Evolutionary conservation across 2,888 invertebrate genomes (phyloP).

Genomic region (Hipparchia sbordonii): DNA sequence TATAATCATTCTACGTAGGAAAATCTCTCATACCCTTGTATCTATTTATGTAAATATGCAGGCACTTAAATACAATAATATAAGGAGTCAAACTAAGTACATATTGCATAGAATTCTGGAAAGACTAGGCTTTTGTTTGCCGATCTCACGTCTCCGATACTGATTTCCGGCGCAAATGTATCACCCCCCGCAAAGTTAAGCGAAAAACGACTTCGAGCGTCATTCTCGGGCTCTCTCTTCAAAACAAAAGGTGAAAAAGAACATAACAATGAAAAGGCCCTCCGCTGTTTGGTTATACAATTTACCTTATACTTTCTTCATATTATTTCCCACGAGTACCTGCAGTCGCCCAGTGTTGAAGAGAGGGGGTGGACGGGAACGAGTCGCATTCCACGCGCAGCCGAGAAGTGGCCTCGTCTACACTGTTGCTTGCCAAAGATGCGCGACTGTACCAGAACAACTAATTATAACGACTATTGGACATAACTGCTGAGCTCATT

Average conservation of each 20-base stretch:
- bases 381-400: slow-evolving; percentile 54
- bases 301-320: slow-evolving; percentile 43
- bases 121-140: slow-evolving; percentile 56
- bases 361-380: slow-evolving; percentile 46
- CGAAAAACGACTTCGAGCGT: slow-evolving; percentile 16
- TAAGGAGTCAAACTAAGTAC: not conserved
- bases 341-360: slow-evolving; percentile 39
- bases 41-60: not conserved
- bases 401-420: slow-evolving; percentile 42
- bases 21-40: not conserved
- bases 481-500: slow-evolving; percentile 26
- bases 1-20: not conserved
- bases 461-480: slow-evolving; percentile 41
- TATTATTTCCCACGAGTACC: slow-evolving; percentile 52
- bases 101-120: not conserved
- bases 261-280: slow-evolving; percentile 30
- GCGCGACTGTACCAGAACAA: slow-evolving; percentile 43
- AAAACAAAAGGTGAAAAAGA: slow-evolving; percentile 23
- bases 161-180: slow-evolving; percentile 62
- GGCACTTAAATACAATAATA: not conserved
- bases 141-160: slow-evolving; percentile 64
- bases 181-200: slow-evolving; percentile 34
- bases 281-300: slow-evolving; percentile 38
- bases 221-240: slow-evolving; percentile 3
- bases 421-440: slow-evolving; percentile 46